Evolutionary conservation across 2,113 vertebrate species (phyloP).

Genomic region (Rostratula benghalensis): DNA sequence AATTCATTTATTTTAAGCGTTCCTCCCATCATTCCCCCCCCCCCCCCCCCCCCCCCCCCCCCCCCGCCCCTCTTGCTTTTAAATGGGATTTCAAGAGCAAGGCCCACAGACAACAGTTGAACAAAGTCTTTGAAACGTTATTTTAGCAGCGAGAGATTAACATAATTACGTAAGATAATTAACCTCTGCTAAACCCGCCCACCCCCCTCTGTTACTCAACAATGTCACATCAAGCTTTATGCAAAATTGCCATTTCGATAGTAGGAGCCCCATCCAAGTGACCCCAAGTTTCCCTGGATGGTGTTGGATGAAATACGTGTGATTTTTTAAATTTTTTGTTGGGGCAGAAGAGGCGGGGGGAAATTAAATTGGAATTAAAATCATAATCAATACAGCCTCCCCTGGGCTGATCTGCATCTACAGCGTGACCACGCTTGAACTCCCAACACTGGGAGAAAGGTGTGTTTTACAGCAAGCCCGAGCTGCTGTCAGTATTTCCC

Average conservation of each 20-base stretch:
- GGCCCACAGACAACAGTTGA: background rate
- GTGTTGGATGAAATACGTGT: background rate
- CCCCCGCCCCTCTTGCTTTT: background rate
- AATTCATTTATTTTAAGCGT: background rate
- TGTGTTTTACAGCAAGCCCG: background rate
- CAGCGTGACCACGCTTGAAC: background rate
- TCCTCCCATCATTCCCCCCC: background rate
- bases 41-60: too few relatives aligned
- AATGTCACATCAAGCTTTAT: accelerated
- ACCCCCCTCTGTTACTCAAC: background rate
- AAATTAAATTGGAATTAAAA: background rate
- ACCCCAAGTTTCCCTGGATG: background rate
- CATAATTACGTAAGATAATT: background rate
- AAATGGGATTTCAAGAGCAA: background rate
- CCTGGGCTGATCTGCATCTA: background rate
- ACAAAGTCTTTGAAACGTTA: background rate
- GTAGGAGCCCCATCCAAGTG: accelerated
- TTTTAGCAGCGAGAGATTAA: background rate
- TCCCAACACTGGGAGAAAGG: background rate
- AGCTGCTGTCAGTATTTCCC: background rate
- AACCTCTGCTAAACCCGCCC: background rate
- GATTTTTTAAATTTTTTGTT: background rate
- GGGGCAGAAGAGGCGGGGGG: accelerated
- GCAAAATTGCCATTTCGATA: background rate
- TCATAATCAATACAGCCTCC: background rate